A percentile compares a stretch with the other conserved stretches of the same genome.
Conservation (phyloP, 2,888 invertebrate species). For the Norana najaformis region DNA sequence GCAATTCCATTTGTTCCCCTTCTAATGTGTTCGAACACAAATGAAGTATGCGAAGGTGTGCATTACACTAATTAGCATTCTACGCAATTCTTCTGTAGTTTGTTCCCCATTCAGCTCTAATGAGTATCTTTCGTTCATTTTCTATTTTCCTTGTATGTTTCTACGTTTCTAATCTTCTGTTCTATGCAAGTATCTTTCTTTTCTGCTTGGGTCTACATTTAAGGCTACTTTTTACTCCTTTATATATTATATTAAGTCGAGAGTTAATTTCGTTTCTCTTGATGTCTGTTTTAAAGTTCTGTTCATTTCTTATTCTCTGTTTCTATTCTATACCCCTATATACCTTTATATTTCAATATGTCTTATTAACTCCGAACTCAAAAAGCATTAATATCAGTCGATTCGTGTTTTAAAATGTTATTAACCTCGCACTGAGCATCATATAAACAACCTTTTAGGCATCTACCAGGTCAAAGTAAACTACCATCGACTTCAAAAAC, state of each 20-base stretch:
- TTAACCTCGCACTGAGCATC: neutral
- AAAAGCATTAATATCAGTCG: neutral
- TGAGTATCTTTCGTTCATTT: neutral
- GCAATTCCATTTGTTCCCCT: neutral
- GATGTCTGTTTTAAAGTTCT: no score
- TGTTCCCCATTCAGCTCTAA: neutral
- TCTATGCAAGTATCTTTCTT: no score
- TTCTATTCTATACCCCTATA: no score
- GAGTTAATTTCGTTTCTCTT: no score
- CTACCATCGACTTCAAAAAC: neutral
- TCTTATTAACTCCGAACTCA: neutral
- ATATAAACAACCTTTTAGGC: neutral
- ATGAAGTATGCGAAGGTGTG: neutral
- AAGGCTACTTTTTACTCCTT: no score
- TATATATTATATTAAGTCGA: no score
- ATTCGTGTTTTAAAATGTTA: neutral
- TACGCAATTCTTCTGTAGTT: neutral
- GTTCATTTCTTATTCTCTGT: neutral
- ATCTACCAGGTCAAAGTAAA: neutral
- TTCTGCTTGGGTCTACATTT: no score
- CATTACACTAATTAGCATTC: no score
- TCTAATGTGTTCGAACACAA: neutral
- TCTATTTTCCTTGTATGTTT: neutral
- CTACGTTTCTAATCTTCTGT: neutral
- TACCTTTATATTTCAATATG: no score